A percentile compares a stretch with the other conserved stretches of the same genome.
phyloP scores from a whole-genome alignment of 2,888 invertebrate genomes.

The Artemia sinica region DNA sequence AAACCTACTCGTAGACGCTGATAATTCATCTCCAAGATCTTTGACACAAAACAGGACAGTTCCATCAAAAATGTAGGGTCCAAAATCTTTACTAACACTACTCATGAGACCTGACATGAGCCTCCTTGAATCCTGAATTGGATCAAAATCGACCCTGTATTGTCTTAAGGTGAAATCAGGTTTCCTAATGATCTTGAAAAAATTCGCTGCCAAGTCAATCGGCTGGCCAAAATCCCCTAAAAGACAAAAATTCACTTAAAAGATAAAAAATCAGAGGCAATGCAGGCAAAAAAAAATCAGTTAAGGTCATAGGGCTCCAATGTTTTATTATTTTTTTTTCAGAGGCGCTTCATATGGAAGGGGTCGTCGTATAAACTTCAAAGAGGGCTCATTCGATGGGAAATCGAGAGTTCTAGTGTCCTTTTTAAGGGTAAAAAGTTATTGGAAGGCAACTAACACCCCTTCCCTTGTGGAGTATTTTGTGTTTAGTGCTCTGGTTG shows the following conservation, averaged over 20 bases:
- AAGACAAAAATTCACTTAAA: background rate
- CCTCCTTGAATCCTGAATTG: slow-evolving; percentile 48
- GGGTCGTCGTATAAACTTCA: too few species aligned
- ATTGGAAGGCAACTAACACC: too few species aligned
- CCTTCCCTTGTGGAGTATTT: too few species aligned
- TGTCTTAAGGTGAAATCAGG: slow-evolving; percentile 48
- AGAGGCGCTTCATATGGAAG: too few species aligned
- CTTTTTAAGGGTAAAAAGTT: too few species aligned
- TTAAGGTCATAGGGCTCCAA: too few species aligned
- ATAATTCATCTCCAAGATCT: slow-evolving; percentile 30
- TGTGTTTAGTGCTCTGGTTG: too few species aligned
- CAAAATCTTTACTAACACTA: slow-evolving; percentile 39
- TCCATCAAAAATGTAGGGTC: slow-evolving; percentile 52
- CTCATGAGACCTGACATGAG: slow-evolving; percentile 43
- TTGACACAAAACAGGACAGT: slow-evolving; percentile 46
- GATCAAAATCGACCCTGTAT: slow-evolving; percentile 54
- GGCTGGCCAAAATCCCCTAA: slow-evolving; percentile 22
- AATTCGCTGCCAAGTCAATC: slow-evolving; percentile 24
- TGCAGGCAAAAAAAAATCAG: too few species aligned
- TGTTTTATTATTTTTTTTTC: too few species aligned
- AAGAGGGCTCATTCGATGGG: too few species aligned
- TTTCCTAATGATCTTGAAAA: slow-evolving; percentile 24
- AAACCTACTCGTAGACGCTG: slow-evolving; percentile 28
- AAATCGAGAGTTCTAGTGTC: too few species aligned
- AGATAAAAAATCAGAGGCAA: too few species aligned